Evolutionary conservation across 2,888 invertebrate genomes (phyloP).

Genomic region (Imbricaverruca yamaguchii): DNA sequence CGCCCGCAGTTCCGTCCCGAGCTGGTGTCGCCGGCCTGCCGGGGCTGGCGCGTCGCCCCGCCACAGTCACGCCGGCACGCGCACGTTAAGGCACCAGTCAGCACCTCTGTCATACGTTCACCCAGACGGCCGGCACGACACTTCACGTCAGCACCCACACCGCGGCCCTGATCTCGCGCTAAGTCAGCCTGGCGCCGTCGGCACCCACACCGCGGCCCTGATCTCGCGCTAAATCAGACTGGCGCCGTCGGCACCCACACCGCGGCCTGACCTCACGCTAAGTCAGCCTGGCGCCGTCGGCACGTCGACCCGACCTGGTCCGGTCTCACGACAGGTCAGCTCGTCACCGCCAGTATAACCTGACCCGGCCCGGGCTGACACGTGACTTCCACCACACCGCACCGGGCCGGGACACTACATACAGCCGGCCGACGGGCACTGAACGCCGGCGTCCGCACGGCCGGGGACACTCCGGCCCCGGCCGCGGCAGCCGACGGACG

Average conservation of each 20-base stretch:
- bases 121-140: background rate
- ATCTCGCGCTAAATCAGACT: background rate
- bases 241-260: background rate
- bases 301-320: background rate
- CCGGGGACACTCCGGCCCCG: background rate
- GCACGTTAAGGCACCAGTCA: background rate
- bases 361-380: background rate
- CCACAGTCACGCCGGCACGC: background rate
- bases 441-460: too few species aligned
- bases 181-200: background rate
- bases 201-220: too few species aligned
- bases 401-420: background rate
- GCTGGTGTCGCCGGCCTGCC: too few species aligned
- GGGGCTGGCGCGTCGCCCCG: too few species aligned
- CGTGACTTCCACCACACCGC: background rate
- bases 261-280: background rate
- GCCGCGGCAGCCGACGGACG: background rate
- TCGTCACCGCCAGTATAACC: too few species aligned
- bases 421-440: too few species aligned
- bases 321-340: background rate
- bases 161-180: background rate
- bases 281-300: background rate
- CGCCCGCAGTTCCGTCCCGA: background rate
- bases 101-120: background rate
- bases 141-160: background rate